Conservation (phyloP, 2,113 vertebrate genomes). For the Zingel zingel region DNA sequence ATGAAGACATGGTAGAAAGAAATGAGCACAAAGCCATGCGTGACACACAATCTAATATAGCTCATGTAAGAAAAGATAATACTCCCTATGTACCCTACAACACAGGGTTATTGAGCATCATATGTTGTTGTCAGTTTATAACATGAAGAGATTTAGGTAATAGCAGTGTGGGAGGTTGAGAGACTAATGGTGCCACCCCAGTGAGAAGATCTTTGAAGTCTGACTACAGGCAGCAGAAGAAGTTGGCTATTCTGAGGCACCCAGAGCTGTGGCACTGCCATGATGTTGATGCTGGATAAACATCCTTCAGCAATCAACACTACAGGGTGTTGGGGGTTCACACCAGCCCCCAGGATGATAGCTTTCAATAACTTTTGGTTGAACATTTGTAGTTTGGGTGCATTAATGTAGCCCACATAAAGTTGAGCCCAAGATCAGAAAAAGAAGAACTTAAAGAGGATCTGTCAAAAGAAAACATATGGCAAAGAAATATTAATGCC, state of each 20-base stretch:
- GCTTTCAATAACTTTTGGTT: neutral
- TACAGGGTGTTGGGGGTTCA: conserved; percentile 18
- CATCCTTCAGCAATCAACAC: conserved; percentile 20
- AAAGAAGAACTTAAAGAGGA: no score
- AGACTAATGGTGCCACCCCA: conserved; percentile 26
- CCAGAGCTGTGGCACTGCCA: conserved; percentile 9
- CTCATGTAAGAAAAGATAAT: neutral
- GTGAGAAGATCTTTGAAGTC: conserved; percentile 70
- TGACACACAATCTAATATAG: neutral
- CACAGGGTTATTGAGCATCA: neutral
- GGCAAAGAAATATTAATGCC: neutral
- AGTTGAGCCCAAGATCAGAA: neutral
- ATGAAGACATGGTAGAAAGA: neutral
- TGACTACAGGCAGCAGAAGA: conserved; percentile 30
- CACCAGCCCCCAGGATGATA: neutral
- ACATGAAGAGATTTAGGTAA: conserved; percentile 19
- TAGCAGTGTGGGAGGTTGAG: conserved; percentile 16
- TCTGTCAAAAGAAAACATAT: neutral
- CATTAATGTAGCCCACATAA: neutral
- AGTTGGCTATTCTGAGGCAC: neutral
- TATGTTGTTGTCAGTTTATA: conserved; percentile 18
- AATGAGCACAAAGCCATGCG: neutral
- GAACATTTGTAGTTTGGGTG: neutral
- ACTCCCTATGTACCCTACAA: neutral
- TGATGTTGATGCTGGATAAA: conserved; percentile 34